phyloP scores from a whole-genome alignment of 2,797 vertebrate species.

The Danionella dracula region DNA sequence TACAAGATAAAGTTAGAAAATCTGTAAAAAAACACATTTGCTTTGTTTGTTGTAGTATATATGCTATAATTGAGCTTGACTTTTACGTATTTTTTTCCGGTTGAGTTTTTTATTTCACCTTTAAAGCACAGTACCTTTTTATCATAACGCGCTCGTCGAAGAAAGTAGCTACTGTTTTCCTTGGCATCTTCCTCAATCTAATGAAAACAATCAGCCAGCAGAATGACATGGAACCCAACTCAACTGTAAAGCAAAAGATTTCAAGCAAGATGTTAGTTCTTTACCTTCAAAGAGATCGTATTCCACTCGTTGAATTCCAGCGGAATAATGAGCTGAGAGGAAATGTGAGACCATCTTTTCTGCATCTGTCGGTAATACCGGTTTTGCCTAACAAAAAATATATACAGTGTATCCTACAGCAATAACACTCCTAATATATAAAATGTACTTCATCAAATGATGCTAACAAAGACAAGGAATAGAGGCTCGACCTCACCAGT shows the following conservation, averaged over 20 bases:
- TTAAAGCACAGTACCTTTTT: slow-evolving; percentile 87
- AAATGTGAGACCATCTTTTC: slow-evolving; percentile 88
- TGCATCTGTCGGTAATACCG: slow-evolving; percentile 68
- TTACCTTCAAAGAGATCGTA: slow-evolving; percentile 82
- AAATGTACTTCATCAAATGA: background rate
- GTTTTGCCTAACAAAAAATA: slow-evolving; percentile 77
- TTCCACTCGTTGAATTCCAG: slow-evolving; percentile 77
- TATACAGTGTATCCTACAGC: background rate
- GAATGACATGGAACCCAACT: background rate
- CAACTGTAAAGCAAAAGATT: background rate
- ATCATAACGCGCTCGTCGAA: slow-evolving; percentile 84
- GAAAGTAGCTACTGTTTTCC: slow-evolving; percentile 67
- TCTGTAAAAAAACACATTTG: too few relatives aligned
- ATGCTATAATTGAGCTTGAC: too few relatives aligned
- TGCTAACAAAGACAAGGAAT: background rate
- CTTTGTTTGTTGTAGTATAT: too few relatives aligned
- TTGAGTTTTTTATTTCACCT: too few relatives aligned
- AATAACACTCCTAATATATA: background rate
- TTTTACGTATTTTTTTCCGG: too few relatives aligned
- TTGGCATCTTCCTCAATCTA: slow-evolving; percentile 88
- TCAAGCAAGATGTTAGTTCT: background rate
- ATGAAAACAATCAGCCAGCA: background rate
- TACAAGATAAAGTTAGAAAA: too few relatives aligned
- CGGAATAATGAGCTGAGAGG: slow-evolving; percentile 71
- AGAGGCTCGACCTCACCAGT: slow-evolving; percentile 61